Percentiles rank a stretch among this genome's conserved stretches.
Evolutionary conservation across 2,888 invertebrate genomes (phyloP).

Genomic region (Exephanes ischioxanthus): DNA sequence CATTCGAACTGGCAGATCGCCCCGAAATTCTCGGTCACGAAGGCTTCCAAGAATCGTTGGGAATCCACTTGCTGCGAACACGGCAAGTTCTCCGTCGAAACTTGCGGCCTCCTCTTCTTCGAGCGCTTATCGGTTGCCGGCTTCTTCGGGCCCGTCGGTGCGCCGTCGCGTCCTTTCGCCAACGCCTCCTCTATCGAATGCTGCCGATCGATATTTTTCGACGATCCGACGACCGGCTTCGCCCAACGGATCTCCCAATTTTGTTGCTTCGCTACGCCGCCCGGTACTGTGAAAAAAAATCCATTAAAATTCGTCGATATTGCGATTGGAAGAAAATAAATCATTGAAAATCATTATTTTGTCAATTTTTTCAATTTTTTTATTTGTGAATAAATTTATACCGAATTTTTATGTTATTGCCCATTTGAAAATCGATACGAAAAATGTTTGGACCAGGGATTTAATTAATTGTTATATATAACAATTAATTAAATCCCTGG

Average conservation of each 20-base stretch:
- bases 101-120: constrained; percentile 41
- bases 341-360: background rate
- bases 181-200: constrained; percentile 79
- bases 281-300: constrained; percentile 69
- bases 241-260: constrained; percentile 87
- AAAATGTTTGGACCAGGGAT: too few relatives aligned
- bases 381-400: background rate
- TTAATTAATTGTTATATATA: constrained; percentile 1
- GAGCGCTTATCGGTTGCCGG: constrained; percentile 17
- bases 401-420: background rate
- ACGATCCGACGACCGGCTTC: constrained; percentile 85
- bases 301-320: background rate
- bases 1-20: constrained; percentile 77
- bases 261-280: constrained; percentile 73
- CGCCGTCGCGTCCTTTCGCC: constrained; percentile 16
- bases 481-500: too few relatives aligned
- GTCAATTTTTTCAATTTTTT: too few relatives aligned
- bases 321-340: background rate
- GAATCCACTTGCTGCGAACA: constrained; percentile 54
- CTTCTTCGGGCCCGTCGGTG: background rate
- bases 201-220: constrained; percentile 79
- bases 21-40: constrained; percentile 73
- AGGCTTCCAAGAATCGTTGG: constrained; percentile 71
- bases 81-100: background rate
- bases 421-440: too few relatives aligned